Evolutionary conservation across 1,140 invertebrate species (phyloP), one percentile per base, ranked within the genome.

Genomic region (Procambarus clarkii): DNA sequence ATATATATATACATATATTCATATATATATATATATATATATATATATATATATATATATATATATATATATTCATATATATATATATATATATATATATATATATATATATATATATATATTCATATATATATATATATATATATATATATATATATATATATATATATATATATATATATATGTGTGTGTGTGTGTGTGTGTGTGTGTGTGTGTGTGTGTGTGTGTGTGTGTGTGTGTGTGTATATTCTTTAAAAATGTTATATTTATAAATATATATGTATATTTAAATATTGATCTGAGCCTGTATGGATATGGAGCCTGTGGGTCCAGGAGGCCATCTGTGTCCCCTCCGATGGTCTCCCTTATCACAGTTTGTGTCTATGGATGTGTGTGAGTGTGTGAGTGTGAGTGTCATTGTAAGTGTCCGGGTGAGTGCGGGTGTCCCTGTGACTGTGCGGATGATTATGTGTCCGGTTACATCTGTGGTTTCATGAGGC

Each of bases 61-160:
- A 64, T 64, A 64, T 64, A 64, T 15, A 64, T 64, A 64, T 64
- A 64, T 64, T 9, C 15, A 64, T 64, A 64, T 64, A 64, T 64
- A 64, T 64, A 64, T 64, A 64, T 64, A 64, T 64, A 64, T 64
- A 64, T 64, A 64, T 64, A 64, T 64, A 64, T 64, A 64, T 64
- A 64, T 64, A 15, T 21, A 64, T 15, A 15, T 9, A 64, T 64
- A 21, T 15, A 64, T 21, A 64, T 21, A 64, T 15, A 64, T 21
- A 64, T 64, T 9, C 15, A 64, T 64, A 64, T 15, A 64, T 15
- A 21, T 11, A 15, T 21, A 15, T 64, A 21, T 64, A 15, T 15
- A 64, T 15, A 64, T 64, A 64, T 64, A 15, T 21, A 64, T 64
- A 21, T 64, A 15, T 64, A 64, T 64, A 2, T 64, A 3, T 11